Evolutionary conservation across 2,797 vertebrate genomes (phyloP), one percentile per base, ranked within the genome.

Genomic region (Synanceia verrucosa): DNA sequence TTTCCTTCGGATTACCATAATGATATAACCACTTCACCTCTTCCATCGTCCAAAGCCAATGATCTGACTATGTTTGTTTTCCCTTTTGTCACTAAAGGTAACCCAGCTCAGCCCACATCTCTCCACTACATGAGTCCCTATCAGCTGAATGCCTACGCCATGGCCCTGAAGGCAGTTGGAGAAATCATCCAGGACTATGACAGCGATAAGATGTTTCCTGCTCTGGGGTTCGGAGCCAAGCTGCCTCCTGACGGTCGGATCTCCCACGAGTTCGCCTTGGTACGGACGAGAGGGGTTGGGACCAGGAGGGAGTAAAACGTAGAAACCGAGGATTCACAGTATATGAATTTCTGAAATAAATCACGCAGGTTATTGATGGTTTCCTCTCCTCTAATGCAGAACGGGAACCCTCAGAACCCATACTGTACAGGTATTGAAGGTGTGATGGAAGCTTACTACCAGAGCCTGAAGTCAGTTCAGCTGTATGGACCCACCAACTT

Each of bases 161-260:
- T 99, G 97, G 98, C 98, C 1, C 93, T 99, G 74, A 98, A 96
- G 83, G 96, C 98, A 1, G 97, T 99, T 1, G 97, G 98, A 36
- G 97, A 99, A 92, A 99, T 99, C 65, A 97, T 99, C 88, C 98
- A 99, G 92, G 97, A 99, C 90, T 99, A 99, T 28, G 97, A 99
- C 91, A 98, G 96, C 44, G 97, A 99, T 76, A 99, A 99, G 93
- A 99, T 99, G 97, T 99, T 99, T 89, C 98, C 98, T 1, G 98
- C 97, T 0, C 93, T 99, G 75, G 98, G 98, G 29, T 99, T 99
- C 64, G 98, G 98, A 82, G 98, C 98, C 88, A 97, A 97, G 83
- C 94, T 99, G 77, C 98, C 97, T 13, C 98, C 98, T 3, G 97
- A 99, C 59, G 97, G 98, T 86, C 95, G 97, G 47, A 91, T 99